Evolutionary conservation across 2,797 vertebrate species (phyloP).

Genomic region (Microchirus variegatus): DNA sequence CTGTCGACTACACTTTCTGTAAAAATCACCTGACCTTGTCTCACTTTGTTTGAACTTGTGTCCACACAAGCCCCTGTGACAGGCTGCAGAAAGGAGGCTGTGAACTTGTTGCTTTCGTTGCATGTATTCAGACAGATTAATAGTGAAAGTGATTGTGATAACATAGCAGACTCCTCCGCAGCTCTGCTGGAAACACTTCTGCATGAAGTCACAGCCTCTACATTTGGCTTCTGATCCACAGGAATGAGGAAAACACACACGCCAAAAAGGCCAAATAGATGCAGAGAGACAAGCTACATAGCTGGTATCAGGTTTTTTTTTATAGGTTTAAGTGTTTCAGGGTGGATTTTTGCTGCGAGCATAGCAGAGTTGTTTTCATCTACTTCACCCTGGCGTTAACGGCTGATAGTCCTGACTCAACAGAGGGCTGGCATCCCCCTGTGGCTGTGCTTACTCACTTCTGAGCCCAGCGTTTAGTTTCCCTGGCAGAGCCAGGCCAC

Average conservation of each 20-base stretch:
- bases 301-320: slow-evolving; percentile 23
- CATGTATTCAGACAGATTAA: slow-evolving; percentile 26
- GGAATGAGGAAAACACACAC: slow-evolving; percentile 31
- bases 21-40: not conserved
- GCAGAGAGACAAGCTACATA: slow-evolving; percentile 10
- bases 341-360: slow-evolving; percentile 52
- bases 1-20: no score
- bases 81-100: slow-evolving; percentile 22
- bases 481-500: slow-evolving; percentile 89
- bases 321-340: slow-evolving; percentile 57
- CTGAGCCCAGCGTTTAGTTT: slow-evolving; percentile 76
- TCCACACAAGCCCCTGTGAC: slow-evolving; percentile 5
- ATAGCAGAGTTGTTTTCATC: slow-evolving; percentile 60
- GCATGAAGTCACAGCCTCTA: slow-evolving; percentile 48
- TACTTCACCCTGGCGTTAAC: slow-evolving; percentile 52
- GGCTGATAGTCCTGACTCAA: slow-evolving; percentile 77
- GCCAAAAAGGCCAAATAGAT: not conserved
- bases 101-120: slow-evolving; percentile 38
- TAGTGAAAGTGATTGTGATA: slow-evolving; percentile 29
- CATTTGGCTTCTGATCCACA: slow-evolving; percentile 11
- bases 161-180: slow-evolving; percentile 4
- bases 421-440: slow-evolving; percentile 57
- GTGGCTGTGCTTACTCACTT: slow-evolving; percentile 77
- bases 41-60: slow-evolving; percentile 10
- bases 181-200: slow-evolving; percentile 34